Evolutionary conservation across 2,888 invertebrate species (phyloP).

Genomic region (Epinotia ramella): DNA sequence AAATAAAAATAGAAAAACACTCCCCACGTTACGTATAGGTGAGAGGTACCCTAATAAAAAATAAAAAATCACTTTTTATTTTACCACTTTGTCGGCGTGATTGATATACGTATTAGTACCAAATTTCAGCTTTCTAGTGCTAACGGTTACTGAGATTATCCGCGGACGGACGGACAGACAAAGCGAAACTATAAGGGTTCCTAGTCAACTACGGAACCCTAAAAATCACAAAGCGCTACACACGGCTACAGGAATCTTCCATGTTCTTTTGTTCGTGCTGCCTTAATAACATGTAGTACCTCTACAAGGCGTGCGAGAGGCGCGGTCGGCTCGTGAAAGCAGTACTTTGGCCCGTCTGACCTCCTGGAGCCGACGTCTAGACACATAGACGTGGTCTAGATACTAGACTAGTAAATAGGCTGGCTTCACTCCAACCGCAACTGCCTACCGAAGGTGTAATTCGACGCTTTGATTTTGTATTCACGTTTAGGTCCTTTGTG

Average conservation of each 20-base stretch:
- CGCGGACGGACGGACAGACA: too few relatives aligned
- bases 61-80: too few relatives aligned
- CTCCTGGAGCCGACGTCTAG: constrained; percentile 81
- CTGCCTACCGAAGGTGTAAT: constrained; percentile 51
- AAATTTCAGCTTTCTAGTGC: too few relatives aligned
- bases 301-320: constrained; percentile 60
- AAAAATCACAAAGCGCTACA: too few relatives aligned
- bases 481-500: not conserved
- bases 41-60: too few relatives aligned
- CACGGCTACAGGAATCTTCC: not conserved
- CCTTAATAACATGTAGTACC: not conserved
- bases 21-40: too few relatives aligned
- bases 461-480: constrained; percentile 13
- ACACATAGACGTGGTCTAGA: constrained; percentile 80
- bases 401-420: constrained; percentile 71
- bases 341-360: constrained; percentile 68
- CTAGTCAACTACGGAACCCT: too few relatives aligned
- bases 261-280: constrained; percentile 37
- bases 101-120: too few relatives aligned
- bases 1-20: too few relatives aligned
- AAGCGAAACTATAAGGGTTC: too few relatives aligned
- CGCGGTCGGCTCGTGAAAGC: constrained; percentile 74
- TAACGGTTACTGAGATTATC: too few relatives aligned
- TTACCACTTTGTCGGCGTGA: too few relatives aligned
- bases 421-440: constrained; percentile 65